Conservation (phyloP, 2,888 invertebrate genomes). For the Penaeus monodon region DNA sequence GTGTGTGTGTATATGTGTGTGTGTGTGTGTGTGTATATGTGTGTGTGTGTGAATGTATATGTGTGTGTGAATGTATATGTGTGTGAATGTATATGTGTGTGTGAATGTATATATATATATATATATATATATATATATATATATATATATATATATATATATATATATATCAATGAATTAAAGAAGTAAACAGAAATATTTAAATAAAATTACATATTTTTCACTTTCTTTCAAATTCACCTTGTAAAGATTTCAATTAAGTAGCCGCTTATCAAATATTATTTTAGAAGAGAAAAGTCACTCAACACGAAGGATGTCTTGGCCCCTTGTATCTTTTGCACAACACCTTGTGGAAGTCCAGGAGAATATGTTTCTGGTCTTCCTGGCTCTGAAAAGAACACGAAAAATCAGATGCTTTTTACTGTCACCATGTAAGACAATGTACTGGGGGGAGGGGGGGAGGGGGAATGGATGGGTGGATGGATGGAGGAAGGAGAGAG, state of each 20-base stretch:
- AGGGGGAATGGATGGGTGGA: no score
- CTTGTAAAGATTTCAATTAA: no score
- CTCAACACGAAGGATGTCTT: constrained; percentile 43
- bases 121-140: constrained; percentile 23
- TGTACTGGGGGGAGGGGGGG: no score
- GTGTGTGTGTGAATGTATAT: constrained; percentile 1
- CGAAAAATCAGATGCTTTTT: no score
- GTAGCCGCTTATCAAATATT: neutral
- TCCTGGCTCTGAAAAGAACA: constrained; percentile 42
- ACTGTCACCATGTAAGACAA: neutral
- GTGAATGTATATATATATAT: neutral
- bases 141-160: constrained; percentile 21
- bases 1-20: neutral
- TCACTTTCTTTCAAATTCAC: no score
- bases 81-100: neutral
- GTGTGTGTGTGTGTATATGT: neutral
- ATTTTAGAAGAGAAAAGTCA: no score
- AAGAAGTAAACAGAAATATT: no score
- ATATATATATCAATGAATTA: no score
- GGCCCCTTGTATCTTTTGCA: constrained; percentile 49
- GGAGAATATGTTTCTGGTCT: constrained; percentile 46
- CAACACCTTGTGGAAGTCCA: constrained; percentile 52
- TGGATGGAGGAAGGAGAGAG: no score
- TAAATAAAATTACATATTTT: no score
- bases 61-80: neutral